A percentile compares a stretch with the other conserved stretches of the same genome.
Conservation (phyloP, 2,888 invertebrate genomes). For the Cerastoderma edule region DNA sequence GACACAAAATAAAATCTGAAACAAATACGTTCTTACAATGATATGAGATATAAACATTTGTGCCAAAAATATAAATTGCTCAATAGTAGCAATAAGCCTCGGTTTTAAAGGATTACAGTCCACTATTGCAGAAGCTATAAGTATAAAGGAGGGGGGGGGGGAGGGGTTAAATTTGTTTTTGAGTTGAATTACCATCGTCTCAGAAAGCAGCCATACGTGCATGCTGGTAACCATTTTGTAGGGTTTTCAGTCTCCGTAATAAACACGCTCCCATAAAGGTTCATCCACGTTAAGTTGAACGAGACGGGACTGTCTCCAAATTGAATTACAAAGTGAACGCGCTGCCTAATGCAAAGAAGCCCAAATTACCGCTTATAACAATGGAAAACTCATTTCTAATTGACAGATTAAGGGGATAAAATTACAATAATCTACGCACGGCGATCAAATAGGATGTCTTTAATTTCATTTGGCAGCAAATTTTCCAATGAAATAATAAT, state of each 20-base stretch:
- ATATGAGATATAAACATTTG: too few relatives aligned
- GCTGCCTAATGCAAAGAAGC: slow-evolving; percentile 10
- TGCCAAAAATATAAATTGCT: too few relatives aligned
- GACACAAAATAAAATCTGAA: too few relatives aligned
- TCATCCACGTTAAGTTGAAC: slow-evolving; percentile 4
- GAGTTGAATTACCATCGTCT: neutral
- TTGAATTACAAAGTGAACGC: slow-evolving; percentile 9
- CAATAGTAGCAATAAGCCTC: too few relatives aligned
- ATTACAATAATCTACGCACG: slow-evolving; percentile 51
- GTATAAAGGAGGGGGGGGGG: too few relatives aligned
- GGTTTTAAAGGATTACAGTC: too few relatives aligned
- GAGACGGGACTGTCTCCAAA: neutral
- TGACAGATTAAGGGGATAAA: slow-evolving; percentile 40
- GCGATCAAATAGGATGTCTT: slow-evolving; percentile 56
- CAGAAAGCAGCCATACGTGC: neutral
- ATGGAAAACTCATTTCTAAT: slow-evolving; percentile 43
- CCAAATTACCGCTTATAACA: slow-evolving; percentile 18
- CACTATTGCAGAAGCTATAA: too few relatives aligned
- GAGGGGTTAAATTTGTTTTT: too few relatives aligned
- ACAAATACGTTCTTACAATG: too few relatives aligned
- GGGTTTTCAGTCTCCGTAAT: slow-evolving; percentile 3
- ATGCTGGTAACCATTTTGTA: neutral
- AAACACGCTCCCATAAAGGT: slow-evolving; percentile 4
- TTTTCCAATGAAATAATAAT: slow-evolving; percentile 63
- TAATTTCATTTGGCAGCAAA: slow-evolving; percentile 65